Percentiles rank a stretch among this genome's conserved stretches.
Evolutionary conservation across 2,888 invertebrate species (phyloP).

Genomic region (Hemithea aestivaria): DNA sequence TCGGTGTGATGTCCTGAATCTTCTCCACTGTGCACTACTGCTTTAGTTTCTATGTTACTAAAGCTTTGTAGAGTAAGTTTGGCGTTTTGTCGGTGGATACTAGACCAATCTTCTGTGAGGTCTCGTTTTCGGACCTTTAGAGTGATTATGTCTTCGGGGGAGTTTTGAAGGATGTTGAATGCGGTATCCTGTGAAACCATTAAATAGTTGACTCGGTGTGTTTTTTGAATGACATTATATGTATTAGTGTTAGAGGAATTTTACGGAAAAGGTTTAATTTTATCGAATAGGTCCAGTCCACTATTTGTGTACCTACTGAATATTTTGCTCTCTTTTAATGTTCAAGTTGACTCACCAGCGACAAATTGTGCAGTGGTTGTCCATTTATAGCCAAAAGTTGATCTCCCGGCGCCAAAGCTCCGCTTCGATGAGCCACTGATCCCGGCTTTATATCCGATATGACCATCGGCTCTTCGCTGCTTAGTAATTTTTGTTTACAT

Average conservation of each 20-base stretch:
- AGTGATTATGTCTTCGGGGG: slow-evolving; percentile 79
- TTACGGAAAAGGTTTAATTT: no score
- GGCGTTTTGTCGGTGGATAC: slow-evolving; percentile 60
- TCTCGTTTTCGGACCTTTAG: slow-evolving; percentile 70
- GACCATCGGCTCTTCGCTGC: slow-evolving; percentile 86
- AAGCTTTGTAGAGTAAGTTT: slow-evolving; percentile 67
- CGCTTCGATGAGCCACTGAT: slow-evolving; percentile 93
- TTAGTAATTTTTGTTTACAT: slow-evolving; percentile 67
- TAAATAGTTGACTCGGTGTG: no score
- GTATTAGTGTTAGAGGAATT: no score
- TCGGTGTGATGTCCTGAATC: slow-evolving; percentile 71
- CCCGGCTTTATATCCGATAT: slow-evolving; percentile 94
- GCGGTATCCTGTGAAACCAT: slow-evolving; percentile 64
- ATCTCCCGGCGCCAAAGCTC: slow-evolving; percentile 92
- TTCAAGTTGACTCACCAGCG: slow-evolving; percentile 75
- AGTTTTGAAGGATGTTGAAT: slow-evolving; percentile 81
- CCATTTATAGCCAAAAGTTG: slow-evolving; percentile 92
- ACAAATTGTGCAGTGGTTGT: slow-evolving; percentile 85
- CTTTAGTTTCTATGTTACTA: slow-evolving; percentile 69
- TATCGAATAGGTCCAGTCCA: no score
- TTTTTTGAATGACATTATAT: no score
- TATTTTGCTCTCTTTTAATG: no score
- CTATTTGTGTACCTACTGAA: no score
- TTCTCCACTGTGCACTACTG: slow-evolving; percentile 66
- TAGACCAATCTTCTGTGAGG: slow-evolving; percentile 66